Evolutionary conservation across 2,113 vertebrate genomes (phyloP), one percentile per base, ranked within the genome.

Genomic region (Zosterops pallidus): DNA sequence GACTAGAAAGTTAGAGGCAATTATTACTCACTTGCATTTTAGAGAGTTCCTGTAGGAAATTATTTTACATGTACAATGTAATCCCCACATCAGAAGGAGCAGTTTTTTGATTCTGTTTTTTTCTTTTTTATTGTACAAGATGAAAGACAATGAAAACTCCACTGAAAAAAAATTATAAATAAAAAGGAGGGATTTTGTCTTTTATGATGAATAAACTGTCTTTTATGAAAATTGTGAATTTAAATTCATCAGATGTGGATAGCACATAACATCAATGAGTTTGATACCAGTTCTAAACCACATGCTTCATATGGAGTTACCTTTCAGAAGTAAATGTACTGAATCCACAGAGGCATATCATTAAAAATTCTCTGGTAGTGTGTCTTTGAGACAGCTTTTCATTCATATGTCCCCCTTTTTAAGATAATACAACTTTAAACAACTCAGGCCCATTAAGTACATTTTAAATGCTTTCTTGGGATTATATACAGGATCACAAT

Each of bases 221-320:
- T 95, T 88, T 53, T 44, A 85, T 53, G 46, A 87, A 87, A 94
- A 87, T 10, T 42, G 29, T 49, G 47, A 79, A 33, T 72, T 96
- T 83, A 75, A 91, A 76, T 85, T 85, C 2, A 1, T 94, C 82
- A 88, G 70, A 88, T 93, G 63, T 80, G 25, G 41, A 42, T 85
- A 76, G 82, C 41, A 49, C 7, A 35, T 25, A 79, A 41, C 49
- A 83, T 62, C 31, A 41, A 4, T 53, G 25, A 29, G 71, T 86
- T 94, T 96, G 82, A 87, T 90, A 85, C 46, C 55, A 53, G 53
- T 88, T 92, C 85, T 92, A 83, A 92, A 67, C 62, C 39, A 57
- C 67, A 42, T 57, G 50, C 18, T 93, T 90, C 55, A 49, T 65
- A 83, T 80, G 31, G 75, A 94, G 67, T 39, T 95, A 72, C 79